Base-by-base conservation (phyloP, 2,888 invertebrate species). In the Polydrusus cervinus region DNA sequence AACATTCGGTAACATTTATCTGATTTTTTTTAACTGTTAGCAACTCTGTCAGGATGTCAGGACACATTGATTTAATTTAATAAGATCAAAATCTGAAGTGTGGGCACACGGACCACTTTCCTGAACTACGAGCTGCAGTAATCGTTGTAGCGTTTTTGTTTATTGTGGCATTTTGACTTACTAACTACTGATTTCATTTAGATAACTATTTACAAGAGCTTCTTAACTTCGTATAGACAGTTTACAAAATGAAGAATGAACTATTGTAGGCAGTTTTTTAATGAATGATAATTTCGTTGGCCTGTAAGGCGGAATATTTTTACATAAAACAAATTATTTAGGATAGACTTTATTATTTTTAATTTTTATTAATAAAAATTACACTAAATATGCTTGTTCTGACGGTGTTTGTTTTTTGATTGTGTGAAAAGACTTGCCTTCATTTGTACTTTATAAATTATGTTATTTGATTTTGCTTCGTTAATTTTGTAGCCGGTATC, bases 151-250 rank as follows among this genome's bases (percentile, higher is more conserved):
- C 78, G 75, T 82, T 82, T 81, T 80, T 79, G 81, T 82, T 81
- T 81, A 82, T 81, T 80, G 75, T 78, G 76, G 75, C 76, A 75
- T 79, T 77, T 78, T 78, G 78, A 82, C 79, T 77, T 78, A 79
- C 76, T 79, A 80, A 81, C 82, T 81, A 80, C 80, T 80, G 81
- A 82, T 82, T 81, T 82, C 82, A 82, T 82, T 82, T 81, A 82
- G 82, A 82, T 82, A 82, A 80, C 76, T 77, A 67, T 79, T 74
- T 73, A 76, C 79, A 75, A 66, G 79, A 79, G 80, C 78, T 79
- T 78, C 78, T 77, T 75, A 76, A 78, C 77, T 74, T 74, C 67
- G 75, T 75, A 74, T 72, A 77, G 62, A 71, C 49, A 67, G 43
- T 66, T 71, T 57, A 64, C 40, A 40, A 60, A 60, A 60, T 60